Base-by-base conservation (phyloP, 2,888 invertebrate genomes). In the Oeneis ivallda region DNA sequence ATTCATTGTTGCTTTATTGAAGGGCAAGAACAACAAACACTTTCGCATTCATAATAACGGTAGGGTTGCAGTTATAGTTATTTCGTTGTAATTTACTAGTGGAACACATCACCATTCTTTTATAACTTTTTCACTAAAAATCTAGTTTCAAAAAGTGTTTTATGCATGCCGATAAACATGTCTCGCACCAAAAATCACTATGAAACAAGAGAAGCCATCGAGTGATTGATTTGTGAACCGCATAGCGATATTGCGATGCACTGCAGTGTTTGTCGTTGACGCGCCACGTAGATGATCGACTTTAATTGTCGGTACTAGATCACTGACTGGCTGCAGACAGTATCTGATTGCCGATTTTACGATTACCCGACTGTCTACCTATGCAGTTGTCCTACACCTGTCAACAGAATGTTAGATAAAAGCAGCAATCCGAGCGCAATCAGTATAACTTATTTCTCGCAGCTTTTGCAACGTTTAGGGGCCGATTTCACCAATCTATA, bases 211-310 rank as follows among this genome's bases (percentile, higher is more conserved):
- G 58, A 43, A 47, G 43, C 58, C 45, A 60, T 50, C 60, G 43
- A 45, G 62, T 69, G 69, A 69, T 62, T 67, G 67, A 69, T 69
- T 59, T 63, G 65, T 62, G 69, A 61, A 65, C 67, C 67, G 69
- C 65, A 69, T 52, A 43, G 59, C 61, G 53, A 62, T 59, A 61
- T 52, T 64, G 64, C 67, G 57, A 45, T 58, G 32, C 58, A 62
- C 53, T 65, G 64, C 67, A 63, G 57, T 50, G 37, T 58, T 11
- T 49, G 52, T 64, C 50, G 17, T 43, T 57, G 32, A 43, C 10
- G 19, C 32, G 26, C 32, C 10, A 41, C 37, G 53, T 53, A 10
- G 53, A 3, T 19, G 39, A 11, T 19, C 34, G 37, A 53, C 53
- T 53, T 53, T 15, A n/a, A n/a, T n/a, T 53, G 53, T 17, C 34